Conservation (phyloP, 1,140 invertebrate genomes). For the Macrotrachela quadricornifera region DNA sequence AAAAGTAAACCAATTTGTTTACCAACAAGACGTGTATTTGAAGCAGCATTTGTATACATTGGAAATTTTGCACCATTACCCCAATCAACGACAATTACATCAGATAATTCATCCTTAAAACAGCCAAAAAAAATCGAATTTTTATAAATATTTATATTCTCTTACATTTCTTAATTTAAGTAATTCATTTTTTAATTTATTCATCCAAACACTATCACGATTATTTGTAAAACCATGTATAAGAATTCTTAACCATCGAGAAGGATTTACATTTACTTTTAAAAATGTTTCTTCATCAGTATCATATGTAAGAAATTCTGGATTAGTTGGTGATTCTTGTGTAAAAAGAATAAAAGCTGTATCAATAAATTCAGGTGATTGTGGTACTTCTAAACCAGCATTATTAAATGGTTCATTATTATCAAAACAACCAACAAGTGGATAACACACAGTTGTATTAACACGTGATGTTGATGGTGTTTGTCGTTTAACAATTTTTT, state of each 20-base stretch:
- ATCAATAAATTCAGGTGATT: conserved; percentile 9
- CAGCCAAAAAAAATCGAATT: no score
- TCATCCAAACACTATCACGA: conserved; percentile 62
- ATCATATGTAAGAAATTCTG: neutral
- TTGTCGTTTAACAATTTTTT: no score
- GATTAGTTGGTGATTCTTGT: neutral
- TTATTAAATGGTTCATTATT: conserved; percentile 15
- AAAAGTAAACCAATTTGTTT: conserved; percentile 1
- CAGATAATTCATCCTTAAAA: neutral
- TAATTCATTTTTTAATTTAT: no score
- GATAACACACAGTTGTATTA: no score
- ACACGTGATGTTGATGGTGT: no score
- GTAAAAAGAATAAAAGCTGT: conserved; percentile 4
- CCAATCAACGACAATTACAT: conserved; percentile 5
- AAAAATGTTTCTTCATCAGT: neutral
- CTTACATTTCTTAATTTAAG: no score
- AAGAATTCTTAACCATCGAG: conserved; percentile 43
- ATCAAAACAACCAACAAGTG: conserved; percentile 14
- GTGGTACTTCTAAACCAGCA: conserved; percentile 11
- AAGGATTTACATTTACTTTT: neutral
- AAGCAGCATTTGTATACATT: conserved; percentile 1
- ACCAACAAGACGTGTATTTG: conserved; percentile 6
- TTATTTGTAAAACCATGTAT: conserved; percentile 80
- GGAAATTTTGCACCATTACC: conserved; percentile 5
- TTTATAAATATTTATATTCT: no score